phyloP scores from a whole-genome alignment of 2,797 vertebrate genomes.

The Micromesistius poutassou region DNA sequence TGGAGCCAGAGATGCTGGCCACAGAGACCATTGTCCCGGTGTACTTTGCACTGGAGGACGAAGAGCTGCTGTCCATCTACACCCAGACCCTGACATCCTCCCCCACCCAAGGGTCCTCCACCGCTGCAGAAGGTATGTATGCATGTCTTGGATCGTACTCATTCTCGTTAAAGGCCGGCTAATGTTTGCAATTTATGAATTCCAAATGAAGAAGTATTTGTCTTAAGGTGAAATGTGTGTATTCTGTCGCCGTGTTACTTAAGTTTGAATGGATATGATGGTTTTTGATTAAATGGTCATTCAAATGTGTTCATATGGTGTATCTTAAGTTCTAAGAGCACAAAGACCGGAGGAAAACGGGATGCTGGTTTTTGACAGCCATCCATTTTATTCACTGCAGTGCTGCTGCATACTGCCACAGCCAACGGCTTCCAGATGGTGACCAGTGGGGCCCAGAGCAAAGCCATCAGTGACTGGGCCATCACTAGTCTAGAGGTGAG shows the following conservation, averaged over 20 bases:
- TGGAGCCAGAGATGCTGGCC: slow-evolving; percentile 95
- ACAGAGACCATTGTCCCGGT: slow-evolving; percentile 95
- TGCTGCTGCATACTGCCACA: slow-evolving; percentile 92
- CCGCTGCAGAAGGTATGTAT: slow-evolving; percentile 90
- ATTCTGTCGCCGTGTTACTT: background rate
- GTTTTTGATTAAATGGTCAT: background rate
- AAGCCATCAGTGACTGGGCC: slow-evolving; percentile 94
- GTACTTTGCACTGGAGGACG: slow-evolving; percentile 95
- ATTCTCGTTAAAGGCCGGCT: background rate
- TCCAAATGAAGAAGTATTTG: background rate
- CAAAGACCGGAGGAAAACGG: background rate
- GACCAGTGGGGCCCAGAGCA: slow-evolving; percentile 94
- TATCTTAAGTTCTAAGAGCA: background rate
- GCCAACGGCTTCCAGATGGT: slow-evolving; percentile 99
- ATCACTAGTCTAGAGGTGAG: slow-evolving; percentile 97
- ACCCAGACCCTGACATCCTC: slow-evolving; percentile 90
- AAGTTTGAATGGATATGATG: background rate
- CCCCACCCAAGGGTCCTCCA: slow-evolving; percentile 85
- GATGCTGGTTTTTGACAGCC: slow-evolving; percentile 2
- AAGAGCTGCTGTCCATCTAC: slow-evolving; percentile 93
- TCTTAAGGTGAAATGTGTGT: background rate
- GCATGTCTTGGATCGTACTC: background rate
- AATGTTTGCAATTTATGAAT: background rate
- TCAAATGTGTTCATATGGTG: background rate
- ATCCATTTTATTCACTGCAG: slow-evolving; percentile 56